Conservation (phyloP, 2,113 vertebrate species). For the Hyperopisus bebe region DNA sequence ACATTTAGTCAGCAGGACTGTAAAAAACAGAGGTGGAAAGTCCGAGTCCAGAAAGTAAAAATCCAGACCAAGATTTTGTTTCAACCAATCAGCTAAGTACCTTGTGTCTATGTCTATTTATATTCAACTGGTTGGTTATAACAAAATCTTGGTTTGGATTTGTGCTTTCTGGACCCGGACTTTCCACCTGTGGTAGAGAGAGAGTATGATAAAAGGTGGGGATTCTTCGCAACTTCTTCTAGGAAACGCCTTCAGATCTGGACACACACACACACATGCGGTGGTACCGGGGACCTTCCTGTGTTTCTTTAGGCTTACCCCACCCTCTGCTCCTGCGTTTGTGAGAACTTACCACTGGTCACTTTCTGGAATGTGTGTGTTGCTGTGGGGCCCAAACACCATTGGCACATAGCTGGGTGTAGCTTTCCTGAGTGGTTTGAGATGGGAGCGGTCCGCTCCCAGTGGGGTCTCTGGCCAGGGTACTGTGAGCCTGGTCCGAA, state of each 20-base stretch:
- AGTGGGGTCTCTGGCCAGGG: slow-evolving; percentile 9
- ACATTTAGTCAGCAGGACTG: too few relatives aligned
- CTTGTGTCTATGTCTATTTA: neutral
- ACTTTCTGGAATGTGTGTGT: slow-evolving; percentile 40
- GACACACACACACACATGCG: neutral
- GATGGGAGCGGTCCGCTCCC: slow-evolving; percentile 38
- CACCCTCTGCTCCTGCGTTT: neutral
- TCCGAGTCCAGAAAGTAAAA: neutral
- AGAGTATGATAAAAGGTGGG: neutral
- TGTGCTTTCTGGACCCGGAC: neutral
- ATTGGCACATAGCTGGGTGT: slow-evolving; percentile 53
- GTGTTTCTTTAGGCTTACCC: slow-evolving; percentile 19
- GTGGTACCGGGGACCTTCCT: slow-evolving; percentile 32
- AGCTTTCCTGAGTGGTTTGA: slow-evolving; percentile 53
- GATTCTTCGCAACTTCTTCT: neutral
- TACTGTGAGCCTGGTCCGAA: neutral
- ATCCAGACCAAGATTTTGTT: neutral
- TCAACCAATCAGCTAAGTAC: neutral
- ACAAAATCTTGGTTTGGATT: neutral
- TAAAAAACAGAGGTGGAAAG: neutral
- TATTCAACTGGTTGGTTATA: neutral
- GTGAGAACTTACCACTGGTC: slow-evolving; percentile 44
- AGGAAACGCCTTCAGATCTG: neutral
- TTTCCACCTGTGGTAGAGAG: neutral
- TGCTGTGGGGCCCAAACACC: slow-evolving; percentile 48